Percentiles rank a stretch among this genome's conserved stretches.
Conservation (phyloP, 2,113 vertebrate species). For the Cyprinodon tularosa region DNA sequence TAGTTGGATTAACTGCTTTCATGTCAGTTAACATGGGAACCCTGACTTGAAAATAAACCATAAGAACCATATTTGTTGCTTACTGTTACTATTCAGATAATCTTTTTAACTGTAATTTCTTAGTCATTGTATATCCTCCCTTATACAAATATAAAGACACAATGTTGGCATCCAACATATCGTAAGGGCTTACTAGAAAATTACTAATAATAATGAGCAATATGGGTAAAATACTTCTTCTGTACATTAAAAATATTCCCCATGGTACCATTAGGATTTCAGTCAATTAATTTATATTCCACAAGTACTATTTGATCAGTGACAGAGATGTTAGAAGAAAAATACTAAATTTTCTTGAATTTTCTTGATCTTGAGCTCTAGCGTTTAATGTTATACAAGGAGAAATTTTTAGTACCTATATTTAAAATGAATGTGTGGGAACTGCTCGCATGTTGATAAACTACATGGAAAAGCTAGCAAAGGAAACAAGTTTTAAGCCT, state of each 20-base stretch:
- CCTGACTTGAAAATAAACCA: no score
- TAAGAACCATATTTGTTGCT: background rate
- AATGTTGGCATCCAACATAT: no score
- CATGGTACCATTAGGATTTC: background rate
- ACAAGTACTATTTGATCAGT: constrained; percentile 40
- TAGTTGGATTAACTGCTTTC: no score
- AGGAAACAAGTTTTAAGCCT: background rate
- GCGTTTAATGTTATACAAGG: constrained; percentile 10
- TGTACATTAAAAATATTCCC: background rate
- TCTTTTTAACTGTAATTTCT: no score
- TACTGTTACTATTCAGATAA: background rate
- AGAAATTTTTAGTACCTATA: constrained; percentile 20
- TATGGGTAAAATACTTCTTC: background rate
- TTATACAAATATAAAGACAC: no score
- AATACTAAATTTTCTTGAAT: background rate
- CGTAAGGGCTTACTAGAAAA: background rate
- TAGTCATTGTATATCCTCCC: no score
- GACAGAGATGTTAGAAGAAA: constrained; percentile 3
- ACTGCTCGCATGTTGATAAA: background rate
- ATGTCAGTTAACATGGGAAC: no score
- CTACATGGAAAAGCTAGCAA: background rate
- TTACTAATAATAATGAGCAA: background rate
- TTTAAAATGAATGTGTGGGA: constrained; percentile 13
- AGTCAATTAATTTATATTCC: background rate
- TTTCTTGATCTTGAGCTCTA: background rate